Conservation (phyloP, 2,888 invertebrate species). For the Cosmorhoe ocellata region DNA sequence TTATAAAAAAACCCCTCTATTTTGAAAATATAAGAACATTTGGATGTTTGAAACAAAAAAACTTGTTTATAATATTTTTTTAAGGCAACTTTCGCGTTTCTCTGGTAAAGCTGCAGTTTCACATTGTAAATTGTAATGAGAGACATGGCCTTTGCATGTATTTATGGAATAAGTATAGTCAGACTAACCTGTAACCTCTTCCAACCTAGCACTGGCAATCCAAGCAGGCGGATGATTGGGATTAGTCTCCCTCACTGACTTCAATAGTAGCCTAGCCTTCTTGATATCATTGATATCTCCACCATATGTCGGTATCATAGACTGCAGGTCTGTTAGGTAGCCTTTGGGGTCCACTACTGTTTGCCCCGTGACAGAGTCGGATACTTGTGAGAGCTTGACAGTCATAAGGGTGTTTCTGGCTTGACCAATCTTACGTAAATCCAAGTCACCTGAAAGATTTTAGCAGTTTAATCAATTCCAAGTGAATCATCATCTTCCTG, state of each 20-base stretch:
- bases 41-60: no score
- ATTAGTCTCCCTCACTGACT: slow-evolving; percentile 98
- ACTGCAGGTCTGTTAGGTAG: slow-evolving; percentile 99
- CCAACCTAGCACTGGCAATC: slow-evolving; percentile 99
- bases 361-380: slow-evolving; percentile 99
- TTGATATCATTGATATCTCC: slow-evolving; percentile 99
- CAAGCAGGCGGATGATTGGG: slow-evolving; percentile 99
- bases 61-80: no score
- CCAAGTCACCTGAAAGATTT: slow-evolving; percentile 87
- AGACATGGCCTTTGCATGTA: no score
- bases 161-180: not conserved
- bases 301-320: slow-evolving; percentile 99
- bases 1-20: no score
- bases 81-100: no score
- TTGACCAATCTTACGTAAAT: slow-evolving; percentile 99
- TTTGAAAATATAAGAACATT: no score
- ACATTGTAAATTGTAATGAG: no score
- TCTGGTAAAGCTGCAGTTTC: no score
- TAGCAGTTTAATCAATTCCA: not conserved
- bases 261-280: slow-evolving; percentile 96
- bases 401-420: slow-evolving; percentile 99
- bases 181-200: slow-evolving; percentile 96
- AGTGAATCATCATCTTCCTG: no score
- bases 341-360: slow-evolving; percentile 99
- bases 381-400: slow-evolving; percentile 97